These are phyloP conservation scores for Eulemur mongoz DNA, from an alignment of 2,797 vertebrate species.

Conservation along the genomic window DNA sequence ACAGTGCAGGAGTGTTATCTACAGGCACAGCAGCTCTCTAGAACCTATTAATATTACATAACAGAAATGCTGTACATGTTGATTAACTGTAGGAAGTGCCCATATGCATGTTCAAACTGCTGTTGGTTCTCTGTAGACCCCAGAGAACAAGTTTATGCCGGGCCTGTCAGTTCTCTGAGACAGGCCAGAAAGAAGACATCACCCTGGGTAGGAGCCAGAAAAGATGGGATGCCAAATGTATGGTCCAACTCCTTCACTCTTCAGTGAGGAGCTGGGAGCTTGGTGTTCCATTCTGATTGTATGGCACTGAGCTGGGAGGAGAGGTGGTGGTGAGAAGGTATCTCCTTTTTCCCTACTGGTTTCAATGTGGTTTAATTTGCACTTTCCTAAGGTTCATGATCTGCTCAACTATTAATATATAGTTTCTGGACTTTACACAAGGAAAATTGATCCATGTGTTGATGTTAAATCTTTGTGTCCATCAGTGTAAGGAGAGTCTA, in stretches of 20 bases:
- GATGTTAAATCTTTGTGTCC: not conserved
- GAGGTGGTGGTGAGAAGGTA: not conserved
- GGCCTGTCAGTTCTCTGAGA: not conserved
- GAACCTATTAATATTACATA: not conserved
- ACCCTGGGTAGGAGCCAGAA: too few species aligned
- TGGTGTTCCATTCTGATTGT: not conserved
- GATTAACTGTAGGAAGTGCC: not conserved
- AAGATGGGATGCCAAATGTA: not conserved
- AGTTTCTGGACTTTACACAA: not conserved
- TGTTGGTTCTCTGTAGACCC: not conserved
- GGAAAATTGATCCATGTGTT: not conserved
- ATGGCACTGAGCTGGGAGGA: not conserved
- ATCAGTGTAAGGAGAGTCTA: not conserved
- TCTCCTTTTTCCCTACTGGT: not conserved
- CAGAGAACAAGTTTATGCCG: not conserved
- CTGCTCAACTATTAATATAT: not conserved
- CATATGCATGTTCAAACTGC: not conserved
- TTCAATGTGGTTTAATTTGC: not conserved
- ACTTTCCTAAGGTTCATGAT: not conserved
- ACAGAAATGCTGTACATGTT: too few species aligned
- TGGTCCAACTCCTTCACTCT: not conserved
- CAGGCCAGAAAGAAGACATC: not conserved
- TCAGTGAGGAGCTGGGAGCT: not conserved
- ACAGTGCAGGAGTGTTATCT: not conserved
- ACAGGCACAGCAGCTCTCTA: not conserved